Conservation (phyloP, 2,113 vertebrate species). For the Chunga burmeisteri region DNA sequence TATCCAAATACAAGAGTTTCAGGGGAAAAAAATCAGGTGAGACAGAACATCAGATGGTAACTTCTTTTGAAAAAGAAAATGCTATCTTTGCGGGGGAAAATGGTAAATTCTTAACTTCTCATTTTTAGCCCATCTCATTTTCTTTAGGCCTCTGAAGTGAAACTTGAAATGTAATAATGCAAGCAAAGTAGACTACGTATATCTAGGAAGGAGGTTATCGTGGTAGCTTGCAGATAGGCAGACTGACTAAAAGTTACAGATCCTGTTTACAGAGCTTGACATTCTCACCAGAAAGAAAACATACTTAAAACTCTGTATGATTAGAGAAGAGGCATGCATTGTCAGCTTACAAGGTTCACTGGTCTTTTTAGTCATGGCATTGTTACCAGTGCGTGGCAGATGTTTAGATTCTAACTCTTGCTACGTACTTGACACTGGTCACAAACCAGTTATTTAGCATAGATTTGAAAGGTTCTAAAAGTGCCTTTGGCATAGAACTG, state of each 20-base stretch:
- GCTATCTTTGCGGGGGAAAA: background rate
- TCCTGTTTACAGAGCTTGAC: no score
- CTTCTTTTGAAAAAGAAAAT: background rate
- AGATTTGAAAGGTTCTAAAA: no score
- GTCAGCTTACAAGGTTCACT: background rate
- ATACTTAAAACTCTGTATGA: background rate
- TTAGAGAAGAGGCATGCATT: background rate
- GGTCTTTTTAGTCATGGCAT: background rate
- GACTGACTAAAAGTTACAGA: background rate
- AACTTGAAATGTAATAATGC: background rate
- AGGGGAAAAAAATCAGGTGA: background rate
- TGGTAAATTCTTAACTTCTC: background rate
- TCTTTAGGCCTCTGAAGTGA: background rate
- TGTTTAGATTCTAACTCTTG: background rate
- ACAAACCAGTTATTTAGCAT: background rate
- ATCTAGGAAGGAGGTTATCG: background rate
- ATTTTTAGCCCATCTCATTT: background rate
- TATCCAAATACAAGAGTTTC: constrained; percentile 3
- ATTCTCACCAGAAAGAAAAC: background rate
- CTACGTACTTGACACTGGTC: rapidly evolving
- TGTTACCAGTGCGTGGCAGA: background rate
- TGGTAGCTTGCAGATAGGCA: background rate
- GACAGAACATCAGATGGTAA: background rate
- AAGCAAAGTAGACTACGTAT: background rate
- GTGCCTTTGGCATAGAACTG: no score